These are phyloP conservation scores for Pteruthius melanotis DNA, from an alignment of 2,113 vertebrate genomes.

Conservation along the genomic window DNA sequence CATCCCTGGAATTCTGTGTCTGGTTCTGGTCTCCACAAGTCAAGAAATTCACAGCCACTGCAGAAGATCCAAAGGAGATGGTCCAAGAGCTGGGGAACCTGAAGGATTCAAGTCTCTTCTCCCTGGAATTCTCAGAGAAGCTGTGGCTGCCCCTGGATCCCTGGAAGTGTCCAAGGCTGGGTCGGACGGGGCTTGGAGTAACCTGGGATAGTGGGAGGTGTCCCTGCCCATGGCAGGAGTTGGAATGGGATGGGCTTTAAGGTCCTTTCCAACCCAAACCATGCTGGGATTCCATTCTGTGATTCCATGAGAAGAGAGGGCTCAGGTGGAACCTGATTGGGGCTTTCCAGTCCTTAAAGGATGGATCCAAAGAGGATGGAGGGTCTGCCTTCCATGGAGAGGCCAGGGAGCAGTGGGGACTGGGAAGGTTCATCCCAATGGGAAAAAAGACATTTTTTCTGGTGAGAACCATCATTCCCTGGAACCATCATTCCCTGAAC, in stretches of 20 bases:
- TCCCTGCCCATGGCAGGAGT: not conserved
- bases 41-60: not conserved
- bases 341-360: not conserved
- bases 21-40: not conserved
- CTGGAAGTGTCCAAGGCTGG: not conserved
- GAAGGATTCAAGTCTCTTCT: not conserved
- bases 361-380: not conserved
- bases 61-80: not conserved
- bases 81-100: not conserved
- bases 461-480: not conserved
- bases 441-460: not conserved
- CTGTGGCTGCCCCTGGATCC: not conserved
- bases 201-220: rapidly evolving
- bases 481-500: not conserved
- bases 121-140: not conserved
- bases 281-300: not conserved
- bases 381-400: not conserved
- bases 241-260: too few relatives aligned
- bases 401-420: not conserved
- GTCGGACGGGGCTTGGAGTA: not conserved
- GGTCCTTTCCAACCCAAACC: not conserved
- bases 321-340: not conserved
- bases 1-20: not conserved
- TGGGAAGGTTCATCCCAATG: not conserved
- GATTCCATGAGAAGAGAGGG: not conserved